Evolutionary conservation across 2,888 invertebrate genomes (phyloP), one percentile per base, ranked within the genome.

Genomic region (Parnassius apollo): DNA sequence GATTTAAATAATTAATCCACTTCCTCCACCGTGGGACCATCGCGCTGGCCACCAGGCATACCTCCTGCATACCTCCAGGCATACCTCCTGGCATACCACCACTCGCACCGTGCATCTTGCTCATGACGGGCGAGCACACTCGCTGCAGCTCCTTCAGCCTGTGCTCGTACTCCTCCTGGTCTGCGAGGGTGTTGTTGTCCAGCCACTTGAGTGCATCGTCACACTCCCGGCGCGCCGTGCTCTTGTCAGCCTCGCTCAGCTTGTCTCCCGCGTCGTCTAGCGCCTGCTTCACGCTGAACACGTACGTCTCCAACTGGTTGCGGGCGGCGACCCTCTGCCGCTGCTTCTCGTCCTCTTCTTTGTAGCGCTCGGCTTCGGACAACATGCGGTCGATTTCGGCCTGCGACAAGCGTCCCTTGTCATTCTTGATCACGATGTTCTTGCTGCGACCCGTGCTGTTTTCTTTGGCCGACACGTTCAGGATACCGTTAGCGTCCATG

Each of bases 391-490:
- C 35, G 35, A 35, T 35, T 35, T 35, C 35, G 35, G 94, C 94
- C 77, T 96, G 96, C 9, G 96, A 95, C 57, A 97, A 86, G 7
- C 96, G 93, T 0, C 96, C 96, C 75, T 95, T 96, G 85, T 96
- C 96, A 83, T 96, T 97, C 77, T 95, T 95, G 71, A 97, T 97
- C 49, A 95, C 95, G 66, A 97, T 96, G 75, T 95, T 95, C 80
- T 94, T 95, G 59, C 93, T 94, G 69, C 94, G 95, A 25, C 93
- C 94, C 0, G 93, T 93, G 71, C 93, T 93, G 79, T 93, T 93
- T 68, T 94, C 94, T 68, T 94, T 93, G n/a, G 97, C 97, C 0
- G 96, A 94, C 0, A 98, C 97, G 80, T 97, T 97, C 65, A 97
- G 85, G 69, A 96, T 96, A 18, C 96, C 96, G 78, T 96, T 96